Evolutionary conservation across 2,113 vertebrate species (phyloP).

Genomic region (Labeo rohita): DNA sequence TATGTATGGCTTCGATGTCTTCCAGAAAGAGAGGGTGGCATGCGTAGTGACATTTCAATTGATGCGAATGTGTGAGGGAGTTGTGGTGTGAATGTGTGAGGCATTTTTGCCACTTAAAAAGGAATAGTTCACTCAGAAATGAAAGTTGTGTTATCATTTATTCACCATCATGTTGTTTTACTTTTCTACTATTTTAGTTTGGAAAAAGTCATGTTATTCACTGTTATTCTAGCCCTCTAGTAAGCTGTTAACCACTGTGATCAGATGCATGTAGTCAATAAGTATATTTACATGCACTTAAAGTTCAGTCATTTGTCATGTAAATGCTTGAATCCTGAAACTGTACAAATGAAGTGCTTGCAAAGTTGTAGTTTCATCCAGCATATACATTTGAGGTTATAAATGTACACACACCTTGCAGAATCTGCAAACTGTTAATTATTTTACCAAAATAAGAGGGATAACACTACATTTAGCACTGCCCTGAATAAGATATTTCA

Average conservation of each 20-base stretch:
- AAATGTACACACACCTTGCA: no score
- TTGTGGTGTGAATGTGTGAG: not conserved
- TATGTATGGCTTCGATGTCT: slow-evolving; percentile 8
- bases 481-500: no score
- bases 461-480: no score
- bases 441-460: no score
- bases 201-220: not conserved
- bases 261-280: not conserved
- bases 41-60: slow-evolving; percentile 20
- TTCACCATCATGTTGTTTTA: not conserved
- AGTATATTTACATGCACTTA: not conserved
- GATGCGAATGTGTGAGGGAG: not conserved
- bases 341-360: not conserved
- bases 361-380: not conserved
- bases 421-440: no score
- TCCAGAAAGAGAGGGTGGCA: not conserved
- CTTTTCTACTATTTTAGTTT: not conserved
- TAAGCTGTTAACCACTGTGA: not conserved
- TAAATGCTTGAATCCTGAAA: not conserved
- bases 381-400: no score
- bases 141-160: not conserved
- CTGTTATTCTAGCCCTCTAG: not conserved
- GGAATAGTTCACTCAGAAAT: not conserved
- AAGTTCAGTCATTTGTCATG: not conserved
- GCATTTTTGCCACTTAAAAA: not conserved